Evolutionary conservation across 1,140 invertebrate species (phyloP).

Genomic region (Microplitis demolitor): DNA sequence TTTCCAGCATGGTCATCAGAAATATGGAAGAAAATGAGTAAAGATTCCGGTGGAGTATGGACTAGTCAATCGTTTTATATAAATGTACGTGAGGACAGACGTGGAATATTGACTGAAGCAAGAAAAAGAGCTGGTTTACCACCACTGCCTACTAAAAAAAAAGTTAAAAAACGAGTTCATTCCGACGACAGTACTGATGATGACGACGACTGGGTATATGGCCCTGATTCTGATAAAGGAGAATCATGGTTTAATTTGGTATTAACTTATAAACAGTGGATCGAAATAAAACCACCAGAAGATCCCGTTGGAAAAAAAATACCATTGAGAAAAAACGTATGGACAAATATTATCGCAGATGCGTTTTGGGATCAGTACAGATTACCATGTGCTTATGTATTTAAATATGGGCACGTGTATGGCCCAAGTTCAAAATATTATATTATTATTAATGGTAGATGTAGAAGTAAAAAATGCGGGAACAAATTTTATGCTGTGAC

Average conservation of each 20-base stretch:
- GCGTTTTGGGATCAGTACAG: neutral
- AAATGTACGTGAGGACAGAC: constrained; percentile 3
- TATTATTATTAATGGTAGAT: constrained; percentile 5
- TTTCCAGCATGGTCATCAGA: neutral
- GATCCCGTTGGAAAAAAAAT: neutral
- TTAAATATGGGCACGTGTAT: constrained; percentile 4
- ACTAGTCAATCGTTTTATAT: neutral
- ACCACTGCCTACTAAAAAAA: neutral
- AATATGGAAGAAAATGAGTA: constrained; percentile 1
- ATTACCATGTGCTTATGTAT: constrained; percentile 11
- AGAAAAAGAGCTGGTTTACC: neutral
- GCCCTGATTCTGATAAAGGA: neutral
- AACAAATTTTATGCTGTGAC: constrained; percentile 14
- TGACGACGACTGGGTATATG: neutral
- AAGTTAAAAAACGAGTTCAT: too few species aligned
- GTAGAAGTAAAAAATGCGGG: constrained; percentile 17
- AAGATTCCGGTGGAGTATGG: neutral
- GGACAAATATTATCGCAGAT: constrained; percentile 9
- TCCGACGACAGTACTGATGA: neutral
- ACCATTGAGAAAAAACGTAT: constrained; percentile 5
- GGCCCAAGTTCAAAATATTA: neutral
- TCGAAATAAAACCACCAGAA: constrained; percentile 5
- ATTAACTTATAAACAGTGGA: constrained; percentile 7
- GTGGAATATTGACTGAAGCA: constrained; percentile 5
- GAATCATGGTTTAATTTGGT: constrained; percentile 12